Conservation (phyloP, 2,797 vertebrate species). For the Megaceryle alcyon region DNA sequence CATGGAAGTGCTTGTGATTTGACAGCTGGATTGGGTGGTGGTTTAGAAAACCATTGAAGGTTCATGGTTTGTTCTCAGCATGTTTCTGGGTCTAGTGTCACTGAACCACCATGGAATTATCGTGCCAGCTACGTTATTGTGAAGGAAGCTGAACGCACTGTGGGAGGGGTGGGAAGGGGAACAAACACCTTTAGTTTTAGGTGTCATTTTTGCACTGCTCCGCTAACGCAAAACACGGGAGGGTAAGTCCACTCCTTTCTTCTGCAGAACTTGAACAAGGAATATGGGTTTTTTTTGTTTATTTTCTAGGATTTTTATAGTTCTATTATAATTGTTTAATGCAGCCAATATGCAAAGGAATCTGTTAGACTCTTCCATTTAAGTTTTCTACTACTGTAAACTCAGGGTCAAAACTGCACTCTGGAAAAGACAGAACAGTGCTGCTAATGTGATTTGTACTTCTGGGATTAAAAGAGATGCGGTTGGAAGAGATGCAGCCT, state of each 20-base stretch:
- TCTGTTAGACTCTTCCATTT: conserved; percentile 44
- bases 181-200: not conserved
- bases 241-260: not conserved
- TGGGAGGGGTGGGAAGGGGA: not conserved
- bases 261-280: conserved; percentile 56
- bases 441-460: conserved; percentile 57
- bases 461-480: conserved; percentile 33
- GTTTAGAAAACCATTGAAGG: not conserved
- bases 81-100: not conserved
- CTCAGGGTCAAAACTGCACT: conserved; percentile 56
- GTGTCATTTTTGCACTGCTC: not conserved
- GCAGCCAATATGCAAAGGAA: conserved; percentile 59
- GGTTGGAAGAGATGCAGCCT: not conserved
- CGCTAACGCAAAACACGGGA: not conserved
- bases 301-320: conserved; percentile 55
- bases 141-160: not conserved
- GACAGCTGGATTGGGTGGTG: not conserved
- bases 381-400: conserved; percentile 61
- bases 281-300: not conserved
- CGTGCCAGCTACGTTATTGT: not conserved
- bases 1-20: not conserved
- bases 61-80: not conserved
- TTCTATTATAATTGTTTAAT: conserved; percentile 32
- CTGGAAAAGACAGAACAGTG: conserved; percentile 39
- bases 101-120: not conserved